phyloP scores from a whole-genome alignment of 1,140 invertebrate genomes.

The Notospermus geniculatus region DNA sequence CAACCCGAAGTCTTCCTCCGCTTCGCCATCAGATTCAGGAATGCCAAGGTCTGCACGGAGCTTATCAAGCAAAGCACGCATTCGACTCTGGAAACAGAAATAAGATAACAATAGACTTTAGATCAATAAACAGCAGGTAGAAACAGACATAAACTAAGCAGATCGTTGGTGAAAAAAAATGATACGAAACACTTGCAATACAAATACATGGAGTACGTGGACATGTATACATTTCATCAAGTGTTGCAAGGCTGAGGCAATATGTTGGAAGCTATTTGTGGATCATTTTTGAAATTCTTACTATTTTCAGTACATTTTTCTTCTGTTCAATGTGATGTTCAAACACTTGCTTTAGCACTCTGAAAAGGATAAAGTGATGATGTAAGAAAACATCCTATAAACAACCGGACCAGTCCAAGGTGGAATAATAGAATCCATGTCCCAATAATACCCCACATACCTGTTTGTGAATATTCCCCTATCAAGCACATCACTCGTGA shows the following conservation, averaged over 20 bases:
- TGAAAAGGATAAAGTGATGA: conserved; percentile 18
- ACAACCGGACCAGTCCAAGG: too few species aligned
- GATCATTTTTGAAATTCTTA: conserved; percentile 16
- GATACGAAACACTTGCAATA: too few species aligned
- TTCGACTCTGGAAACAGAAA: conserved; percentile 27
- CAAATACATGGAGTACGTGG: too few species aligned
- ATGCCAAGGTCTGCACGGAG: conserved; percentile 37
- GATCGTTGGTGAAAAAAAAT: too few species aligned
- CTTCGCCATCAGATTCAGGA: conserved; percentile 16
- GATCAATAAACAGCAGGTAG: too few species aligned
- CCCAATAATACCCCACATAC: too few species aligned
- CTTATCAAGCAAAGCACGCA: conserved; percentile 34
- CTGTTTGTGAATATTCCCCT: conserved; percentile 44
- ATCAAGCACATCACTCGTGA: conserved; percentile 43
- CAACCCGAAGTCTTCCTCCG: conserved; percentile 1
- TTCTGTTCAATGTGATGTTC: conserved; percentile 40
- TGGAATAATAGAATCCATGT: too few species aligned
- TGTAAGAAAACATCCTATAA: not conserved
- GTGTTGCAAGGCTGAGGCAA: too few species aligned
- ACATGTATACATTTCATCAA: too few species aligned
- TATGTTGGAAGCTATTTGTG: too few species aligned
- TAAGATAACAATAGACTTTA: too few species aligned
- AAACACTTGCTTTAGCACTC: conserved; percentile 43
- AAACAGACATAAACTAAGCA: too few species aligned
- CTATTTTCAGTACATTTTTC: conserved; percentile 37